A percentile compares a stretch with the other conserved stretches of the same genome.
phyloP scores from a whole-genome alignment of 2,113 vertebrate genomes.

The Echinops telfairi region DNA sequence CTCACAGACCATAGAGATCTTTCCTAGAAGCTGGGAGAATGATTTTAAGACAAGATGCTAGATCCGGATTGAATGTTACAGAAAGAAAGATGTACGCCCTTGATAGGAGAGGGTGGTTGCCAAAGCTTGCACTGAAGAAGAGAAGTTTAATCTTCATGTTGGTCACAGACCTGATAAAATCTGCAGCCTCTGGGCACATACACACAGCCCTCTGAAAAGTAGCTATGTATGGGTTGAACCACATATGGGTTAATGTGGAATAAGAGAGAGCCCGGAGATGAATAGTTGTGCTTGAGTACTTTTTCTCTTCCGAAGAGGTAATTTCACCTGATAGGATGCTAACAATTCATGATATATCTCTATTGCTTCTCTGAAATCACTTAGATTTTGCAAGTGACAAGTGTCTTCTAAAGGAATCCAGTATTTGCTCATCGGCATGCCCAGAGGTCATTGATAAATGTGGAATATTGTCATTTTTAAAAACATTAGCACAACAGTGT shows the following conservation, averaged over 20 bases:
- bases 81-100: background rate
- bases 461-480: background rate
- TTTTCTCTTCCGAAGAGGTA: slow-evolving; percentile 8
- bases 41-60: background rate
- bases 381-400: slow-evolving; percentile 31
- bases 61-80: background rate
- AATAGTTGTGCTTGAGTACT: background rate
- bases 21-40: slow-evolving; percentile 6
- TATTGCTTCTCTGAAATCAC: slow-evolving; percentile 36
- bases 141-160: background rate
- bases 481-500: background rate
- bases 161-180: background rate
- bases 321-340: slow-evolving; percentile 14
- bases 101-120: background rate
- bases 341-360: slow-evolving; percentile 15
- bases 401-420: background rate
- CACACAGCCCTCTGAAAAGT: background rate
- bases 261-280: background rate
- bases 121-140: background rate
- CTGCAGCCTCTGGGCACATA: background rate
- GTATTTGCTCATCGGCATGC: background rate
- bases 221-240: background rate
- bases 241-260: background rate
- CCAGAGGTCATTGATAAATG: slow-evolving; percentile 37
- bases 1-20: background rate